Conservation (phyloP, 1,140 invertebrate species). For the Drosophila bipectinata region DNA sequence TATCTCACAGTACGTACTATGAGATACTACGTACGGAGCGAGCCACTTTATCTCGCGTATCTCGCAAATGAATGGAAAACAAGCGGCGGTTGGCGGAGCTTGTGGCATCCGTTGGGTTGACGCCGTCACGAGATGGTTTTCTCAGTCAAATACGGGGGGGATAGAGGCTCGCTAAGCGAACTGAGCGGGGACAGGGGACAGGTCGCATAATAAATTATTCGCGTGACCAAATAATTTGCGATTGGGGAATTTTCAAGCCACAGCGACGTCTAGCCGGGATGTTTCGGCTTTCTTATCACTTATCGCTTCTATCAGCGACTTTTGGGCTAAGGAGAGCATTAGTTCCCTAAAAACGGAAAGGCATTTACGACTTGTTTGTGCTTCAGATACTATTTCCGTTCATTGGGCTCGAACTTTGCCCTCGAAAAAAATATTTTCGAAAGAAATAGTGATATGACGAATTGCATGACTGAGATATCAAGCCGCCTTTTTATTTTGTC, state of each 20-base stretch:
- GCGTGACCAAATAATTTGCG: conserved; percentile 81
- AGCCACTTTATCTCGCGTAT: conserved; percentile 55
- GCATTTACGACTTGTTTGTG: conserved; percentile 19
- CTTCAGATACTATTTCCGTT: not conserved
- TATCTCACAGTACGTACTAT: conserved; percentile 66
- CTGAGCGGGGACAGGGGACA: conserved; percentile 54
- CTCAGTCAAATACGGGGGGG: not conserved
- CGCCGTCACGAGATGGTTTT: conserved; percentile 65
- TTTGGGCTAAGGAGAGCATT: conserved; percentile 56
- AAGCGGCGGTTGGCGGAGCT: conserved; percentile 28
- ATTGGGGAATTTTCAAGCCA: conserved; percentile 54
- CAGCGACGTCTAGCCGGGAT: conserved; percentile 7
- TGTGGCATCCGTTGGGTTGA: conserved; percentile 54
- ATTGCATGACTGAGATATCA: conserved; percentile 38
- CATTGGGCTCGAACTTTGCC: conserved; percentile 21
- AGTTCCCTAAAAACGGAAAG: conserved; percentile 59
- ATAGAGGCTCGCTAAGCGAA: not conserved
- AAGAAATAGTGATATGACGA: conserved; percentile 57
- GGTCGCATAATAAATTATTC: conserved; percentile 81
- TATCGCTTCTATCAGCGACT: conserved; percentile 26
- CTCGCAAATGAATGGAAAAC: conserved; percentile 71
- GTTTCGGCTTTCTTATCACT: conserved; percentile 23
- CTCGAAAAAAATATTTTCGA: not conserved
- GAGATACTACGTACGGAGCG: not conserved
- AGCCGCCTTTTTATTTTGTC: conserved; percentile 14